A percentile compares a stretch with the other conserved stretches of the same genome.
These are phyloP conservation scores for Altica lythri DNA, from an alignment of 2,888 invertebrate species.

Conservation along the genomic window DNA sequence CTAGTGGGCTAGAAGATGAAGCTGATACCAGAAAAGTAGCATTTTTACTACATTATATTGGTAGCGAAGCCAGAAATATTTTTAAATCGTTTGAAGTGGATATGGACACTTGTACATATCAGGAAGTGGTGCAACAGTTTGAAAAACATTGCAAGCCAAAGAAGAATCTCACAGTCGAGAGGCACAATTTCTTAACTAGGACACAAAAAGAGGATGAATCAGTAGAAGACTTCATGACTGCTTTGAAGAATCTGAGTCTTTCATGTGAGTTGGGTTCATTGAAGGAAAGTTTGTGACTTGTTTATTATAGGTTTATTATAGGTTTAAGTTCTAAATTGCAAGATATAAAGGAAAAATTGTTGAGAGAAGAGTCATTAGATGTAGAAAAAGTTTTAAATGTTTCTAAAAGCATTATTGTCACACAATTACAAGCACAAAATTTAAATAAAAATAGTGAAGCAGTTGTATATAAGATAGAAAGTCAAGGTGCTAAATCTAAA, in stretches of 20 bases:
- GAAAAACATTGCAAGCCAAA: neutral
- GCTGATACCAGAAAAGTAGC: neutral
- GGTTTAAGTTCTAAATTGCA: constrained; percentile 4
- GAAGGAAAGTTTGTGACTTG: neutral
- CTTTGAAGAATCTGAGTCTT: constrained; percentile 2
- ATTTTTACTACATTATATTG: neutral
- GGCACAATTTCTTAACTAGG: neutral
- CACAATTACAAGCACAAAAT: constrained; percentile 5
- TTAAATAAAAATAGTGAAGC: neutral
- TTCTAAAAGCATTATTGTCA: constrained; percentile 1
- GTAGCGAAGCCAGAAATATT: neutral
- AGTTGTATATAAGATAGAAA: neutral
- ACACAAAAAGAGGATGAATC: neutral
- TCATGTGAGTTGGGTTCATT: neutral
- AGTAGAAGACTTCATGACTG: constrained; percentile 1
- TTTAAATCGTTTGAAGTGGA: neutral
- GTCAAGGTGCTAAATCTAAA: neutral
- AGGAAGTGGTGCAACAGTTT: neutral
- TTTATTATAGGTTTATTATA: constrained; percentile 7
- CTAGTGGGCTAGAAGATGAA: neutral
- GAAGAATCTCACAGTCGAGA: neutral
- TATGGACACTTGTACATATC: constrained; percentile 6
- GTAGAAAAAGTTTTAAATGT: neutral
- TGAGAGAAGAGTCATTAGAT: constrained; percentile 2
- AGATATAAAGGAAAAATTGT: constrained; percentile 8